A percentile compares a stretch with the other conserved stretches of the same genome.
Evolutionary conservation across 2,113 vertebrate genomes (phyloP).

Genomic region (Gymnocephalus cernua): DNA sequence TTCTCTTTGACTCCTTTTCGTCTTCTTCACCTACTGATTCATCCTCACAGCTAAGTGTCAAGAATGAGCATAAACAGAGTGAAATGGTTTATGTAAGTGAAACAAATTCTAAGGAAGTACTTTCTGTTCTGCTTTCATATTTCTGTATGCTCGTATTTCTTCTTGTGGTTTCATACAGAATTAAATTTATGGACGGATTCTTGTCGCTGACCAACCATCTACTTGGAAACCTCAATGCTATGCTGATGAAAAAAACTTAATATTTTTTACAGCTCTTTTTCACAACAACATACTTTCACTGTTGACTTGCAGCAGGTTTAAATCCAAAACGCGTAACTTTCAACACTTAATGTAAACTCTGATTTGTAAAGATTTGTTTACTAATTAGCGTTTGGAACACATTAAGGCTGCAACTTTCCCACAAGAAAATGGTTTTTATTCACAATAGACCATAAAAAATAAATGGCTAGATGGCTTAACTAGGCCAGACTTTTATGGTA

Average conservation of each 20-base stretch:
- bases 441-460: background rate
- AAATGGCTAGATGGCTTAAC: background rate
- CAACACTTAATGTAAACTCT: background rate
- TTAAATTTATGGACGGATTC: constrained; percentile 28
- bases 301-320: background rate
- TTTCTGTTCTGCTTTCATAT: constrained; percentile 48
- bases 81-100: constrained; percentile 29
- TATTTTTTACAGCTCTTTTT: background rate
- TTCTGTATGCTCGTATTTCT: constrained; percentile 41
- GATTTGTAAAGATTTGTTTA: background rate
- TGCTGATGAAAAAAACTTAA: background rate
- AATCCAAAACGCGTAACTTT: background rate
- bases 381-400: background rate
- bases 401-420: background rate
- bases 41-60: background rate
- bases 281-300: background rate
- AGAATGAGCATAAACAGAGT: constrained; percentile 1
- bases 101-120: constrained; percentile 35
- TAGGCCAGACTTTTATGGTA: background rate
- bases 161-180: constrained; percentile 29
- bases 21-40: constrained; percentile 18
- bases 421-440: background rate
- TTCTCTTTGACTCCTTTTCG: constrained; percentile 2
- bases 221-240: constrained; percentile 17
- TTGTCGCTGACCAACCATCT: background rate